A percentile compares a stretch with the other conserved stretches of the same genome.
These are phyloP conservation scores for Camelus bactrianus DNA, from an alignment of 2,113 vertebrate species.

Conservation along the genomic window DNA sequence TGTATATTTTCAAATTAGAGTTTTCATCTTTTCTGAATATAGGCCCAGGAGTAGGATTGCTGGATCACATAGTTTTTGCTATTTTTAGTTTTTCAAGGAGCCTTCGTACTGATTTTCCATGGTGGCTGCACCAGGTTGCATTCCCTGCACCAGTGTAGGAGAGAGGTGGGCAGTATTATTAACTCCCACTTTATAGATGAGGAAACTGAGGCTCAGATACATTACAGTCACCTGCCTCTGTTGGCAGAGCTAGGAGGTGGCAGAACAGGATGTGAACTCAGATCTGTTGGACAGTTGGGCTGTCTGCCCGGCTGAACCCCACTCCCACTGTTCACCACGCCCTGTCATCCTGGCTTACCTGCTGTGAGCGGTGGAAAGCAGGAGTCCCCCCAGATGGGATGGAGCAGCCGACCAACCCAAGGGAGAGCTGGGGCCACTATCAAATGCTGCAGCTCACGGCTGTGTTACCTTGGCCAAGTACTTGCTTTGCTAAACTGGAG, in stretches of 20 bases:
- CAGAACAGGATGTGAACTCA: background rate
- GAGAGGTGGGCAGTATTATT: background rate
- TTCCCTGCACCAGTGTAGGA: background rate
- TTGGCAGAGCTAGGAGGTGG: background rate
- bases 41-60: background rate
- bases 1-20: background rate
- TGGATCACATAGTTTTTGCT: background rate
- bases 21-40: background rate
- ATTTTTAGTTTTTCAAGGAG: background rate
- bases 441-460: background rate
- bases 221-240: background rate
- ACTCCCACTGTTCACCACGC: rapidly evolving
- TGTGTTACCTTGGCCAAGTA: background rate
- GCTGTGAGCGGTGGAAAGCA: rapidly evolving
- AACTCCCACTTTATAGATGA: background rate
- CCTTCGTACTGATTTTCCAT: background rate
- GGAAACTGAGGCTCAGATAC: background rate
- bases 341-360: rapidly evolving
- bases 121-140: background rate
- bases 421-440: no score
- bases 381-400: rapidly evolving
- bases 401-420: background rate
- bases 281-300: background rate
- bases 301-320: no score
- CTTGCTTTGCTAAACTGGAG: background rate